Evolutionary conservation across 2,797 vertebrate genomes (phyloP).

Genomic region (Cheirogaleus major): DNA sequence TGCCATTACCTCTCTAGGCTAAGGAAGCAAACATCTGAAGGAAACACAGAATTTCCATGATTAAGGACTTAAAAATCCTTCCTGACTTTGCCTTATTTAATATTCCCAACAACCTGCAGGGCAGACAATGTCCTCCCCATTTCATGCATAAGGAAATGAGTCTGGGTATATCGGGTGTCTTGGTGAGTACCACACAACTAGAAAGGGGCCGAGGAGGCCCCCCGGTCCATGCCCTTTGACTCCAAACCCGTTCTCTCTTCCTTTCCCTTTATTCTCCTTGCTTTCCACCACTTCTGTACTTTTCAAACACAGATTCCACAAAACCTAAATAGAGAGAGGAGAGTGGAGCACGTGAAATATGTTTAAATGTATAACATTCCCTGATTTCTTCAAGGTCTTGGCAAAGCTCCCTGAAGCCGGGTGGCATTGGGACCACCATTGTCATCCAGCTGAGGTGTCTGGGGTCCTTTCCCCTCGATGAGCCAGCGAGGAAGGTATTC

Average conservation of each 20-base stretch:
- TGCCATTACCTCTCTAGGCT: not conserved
- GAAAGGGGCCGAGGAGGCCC: not conserved
- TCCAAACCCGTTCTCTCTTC: not conserved
- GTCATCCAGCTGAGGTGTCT: not conserved
- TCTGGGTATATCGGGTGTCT: accelerated
- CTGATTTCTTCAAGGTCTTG: not conserved
- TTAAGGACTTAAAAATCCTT: not conserved
- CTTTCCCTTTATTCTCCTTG: not conserved
- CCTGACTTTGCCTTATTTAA: not conserved
- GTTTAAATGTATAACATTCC: not conserved
- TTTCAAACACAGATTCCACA: not conserved
- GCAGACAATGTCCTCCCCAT: not conserved
- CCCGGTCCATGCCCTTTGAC: not conserved
- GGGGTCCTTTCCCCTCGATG: not conserved
- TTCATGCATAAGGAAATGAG: not conserved
- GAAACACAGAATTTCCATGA: not conserved
- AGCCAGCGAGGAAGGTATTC: not conserved
- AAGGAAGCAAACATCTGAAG: not conserved
- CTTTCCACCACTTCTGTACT: not conserved
- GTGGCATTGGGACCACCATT: not conserved
- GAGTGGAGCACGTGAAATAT: not conserved
- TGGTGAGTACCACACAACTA: too few relatives aligned
- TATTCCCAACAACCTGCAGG: not conserved
- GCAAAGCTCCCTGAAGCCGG: too few relatives aligned
- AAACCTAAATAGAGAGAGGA: not conserved